Conservation (phyloP, 2,888 invertebrate species). For the Phengaris arion region DNA sequence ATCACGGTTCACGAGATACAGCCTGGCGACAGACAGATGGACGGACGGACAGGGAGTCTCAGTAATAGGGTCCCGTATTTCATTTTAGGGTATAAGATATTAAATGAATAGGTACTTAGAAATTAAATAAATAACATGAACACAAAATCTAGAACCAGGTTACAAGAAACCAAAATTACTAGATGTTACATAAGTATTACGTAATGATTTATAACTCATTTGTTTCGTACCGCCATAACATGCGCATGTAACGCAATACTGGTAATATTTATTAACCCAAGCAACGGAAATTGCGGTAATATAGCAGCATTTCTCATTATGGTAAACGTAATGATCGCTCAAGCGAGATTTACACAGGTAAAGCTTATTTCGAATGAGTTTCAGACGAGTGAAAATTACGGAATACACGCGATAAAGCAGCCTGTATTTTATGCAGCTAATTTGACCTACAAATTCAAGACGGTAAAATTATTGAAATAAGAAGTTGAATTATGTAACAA, state of each 20-base stretch:
- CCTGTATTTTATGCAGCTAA: neutral
- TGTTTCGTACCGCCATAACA: neutral
- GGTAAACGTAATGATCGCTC: slow-evolving; percentile 7
- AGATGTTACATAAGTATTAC: neutral
- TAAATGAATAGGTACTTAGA: no score
- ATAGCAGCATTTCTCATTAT: slow-evolving; percentile 2
- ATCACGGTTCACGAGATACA: no score
- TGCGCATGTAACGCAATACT: neutral
- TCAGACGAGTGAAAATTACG: slow-evolving; percentile 1
- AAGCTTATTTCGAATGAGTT: slow-evolving; percentile 13
- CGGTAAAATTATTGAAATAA: neutral
- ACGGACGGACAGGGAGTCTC: no score
- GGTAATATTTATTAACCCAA: neutral
- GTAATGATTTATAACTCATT: slow-evolving; percentile 11
- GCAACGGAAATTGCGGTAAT: slow-evolving; percentile 5
- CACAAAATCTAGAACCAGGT: no score
- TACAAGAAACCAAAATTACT: neutral
- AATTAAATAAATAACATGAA: no score
- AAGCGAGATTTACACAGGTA: slow-evolving; percentile 2
- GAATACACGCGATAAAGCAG: neutral
- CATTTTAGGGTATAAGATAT: no score
- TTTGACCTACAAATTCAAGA: neutral
- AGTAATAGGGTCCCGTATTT: no score
- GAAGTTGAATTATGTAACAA: no score
- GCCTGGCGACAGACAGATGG: no score